Percentiles rank a stretch among this genome's conserved stretches.
phyloP scores from a whole-genome alignment of 1,140 invertebrate genomes.

The Dendrolimus kikuchii region DNA sequence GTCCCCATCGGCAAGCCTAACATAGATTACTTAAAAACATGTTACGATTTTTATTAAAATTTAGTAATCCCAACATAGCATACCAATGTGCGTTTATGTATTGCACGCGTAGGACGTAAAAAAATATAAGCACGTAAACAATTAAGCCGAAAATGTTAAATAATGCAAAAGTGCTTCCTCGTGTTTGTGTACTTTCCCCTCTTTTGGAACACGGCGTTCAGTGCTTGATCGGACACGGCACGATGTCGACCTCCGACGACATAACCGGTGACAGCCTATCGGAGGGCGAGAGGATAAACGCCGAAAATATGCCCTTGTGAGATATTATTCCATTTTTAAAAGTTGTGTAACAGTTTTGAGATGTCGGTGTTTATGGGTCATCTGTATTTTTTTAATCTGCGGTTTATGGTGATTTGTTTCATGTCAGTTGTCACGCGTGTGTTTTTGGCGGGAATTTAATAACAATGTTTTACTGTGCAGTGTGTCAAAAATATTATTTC shows the following conservation, averaged over 20 bases:
- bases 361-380: no score
- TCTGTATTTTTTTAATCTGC: no score
- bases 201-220: constrained; percentile 11
- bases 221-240: constrained; percentile 11
- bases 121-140: constrained; percentile 8
- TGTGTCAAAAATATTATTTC: no score
- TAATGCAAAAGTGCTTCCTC: constrained; percentile 19
- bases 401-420: no score
- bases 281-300: constrained; percentile 24
- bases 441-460: no score
- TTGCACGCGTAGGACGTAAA: background rate
- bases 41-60: no score
- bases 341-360: constrained; percentile 6
- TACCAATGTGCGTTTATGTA: no score
- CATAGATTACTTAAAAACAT: no score
- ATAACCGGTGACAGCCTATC: constrained; percentile 47
- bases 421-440: no score
- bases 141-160: constrained; percentile 22
- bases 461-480: no score
- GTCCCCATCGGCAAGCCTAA: no score
- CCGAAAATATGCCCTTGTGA: constrained; percentile 19
- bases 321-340: constrained; percentile 12
- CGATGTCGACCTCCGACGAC: constrained; percentile 23
- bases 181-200: constrained; percentile 10
- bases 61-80: no score